Evolutionary conservation across 2,797 vertebrate species (phyloP).

Genomic region (Characodon lateralis): DNA sequence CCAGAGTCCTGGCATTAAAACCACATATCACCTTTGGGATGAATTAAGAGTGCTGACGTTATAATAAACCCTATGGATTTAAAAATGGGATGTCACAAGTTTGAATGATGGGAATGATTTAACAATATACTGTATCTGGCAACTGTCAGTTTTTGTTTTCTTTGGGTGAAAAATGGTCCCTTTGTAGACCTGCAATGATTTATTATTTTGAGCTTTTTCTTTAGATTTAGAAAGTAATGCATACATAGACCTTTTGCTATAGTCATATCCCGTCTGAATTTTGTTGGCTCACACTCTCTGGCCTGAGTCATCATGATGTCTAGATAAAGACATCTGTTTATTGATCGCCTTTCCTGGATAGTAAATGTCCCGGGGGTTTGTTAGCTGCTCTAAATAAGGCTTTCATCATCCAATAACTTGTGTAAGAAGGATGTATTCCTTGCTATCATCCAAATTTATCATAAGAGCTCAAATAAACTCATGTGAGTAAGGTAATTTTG

Average conservation of each 20-base stretch:
- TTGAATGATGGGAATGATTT: not conserved
- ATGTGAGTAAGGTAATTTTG: not conserved
- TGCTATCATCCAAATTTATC: not conserved
- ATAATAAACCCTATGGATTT: not conserved
- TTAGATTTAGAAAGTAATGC: slow-evolving; percentile 24
- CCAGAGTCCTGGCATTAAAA: not conserved
- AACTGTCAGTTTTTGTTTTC: not conserved
- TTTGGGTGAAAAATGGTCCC: not conserved
- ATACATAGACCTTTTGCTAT: slow-evolving; percentile 23
- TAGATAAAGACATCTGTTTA: not conserved
- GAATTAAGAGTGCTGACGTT: not conserved
- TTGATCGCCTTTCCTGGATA: not conserved
- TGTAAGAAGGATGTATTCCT: slow-evolving; percentile 27
- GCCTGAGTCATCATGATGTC: slow-evolving; percentile 9
- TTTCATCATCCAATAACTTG: slow-evolving; percentile 5
- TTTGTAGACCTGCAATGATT: slow-evolving; percentile 49
- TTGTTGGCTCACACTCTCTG: slow-evolving; percentile 10
- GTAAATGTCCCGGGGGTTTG: slow-evolving; percentile 1
- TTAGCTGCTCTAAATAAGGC: slow-evolving; percentile 3
- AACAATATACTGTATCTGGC: not conserved
- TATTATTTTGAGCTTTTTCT: slow-evolving; percentile 52
- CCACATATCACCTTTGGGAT: not conserved
- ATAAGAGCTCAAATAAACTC: not conserved
- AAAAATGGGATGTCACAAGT: not conserved
- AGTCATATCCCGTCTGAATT: slow-evolving; percentile 23